phyloP scores from a whole-genome alignment of 2,888 invertebrate species.

The Opisthograptis luteolata region DNA sequence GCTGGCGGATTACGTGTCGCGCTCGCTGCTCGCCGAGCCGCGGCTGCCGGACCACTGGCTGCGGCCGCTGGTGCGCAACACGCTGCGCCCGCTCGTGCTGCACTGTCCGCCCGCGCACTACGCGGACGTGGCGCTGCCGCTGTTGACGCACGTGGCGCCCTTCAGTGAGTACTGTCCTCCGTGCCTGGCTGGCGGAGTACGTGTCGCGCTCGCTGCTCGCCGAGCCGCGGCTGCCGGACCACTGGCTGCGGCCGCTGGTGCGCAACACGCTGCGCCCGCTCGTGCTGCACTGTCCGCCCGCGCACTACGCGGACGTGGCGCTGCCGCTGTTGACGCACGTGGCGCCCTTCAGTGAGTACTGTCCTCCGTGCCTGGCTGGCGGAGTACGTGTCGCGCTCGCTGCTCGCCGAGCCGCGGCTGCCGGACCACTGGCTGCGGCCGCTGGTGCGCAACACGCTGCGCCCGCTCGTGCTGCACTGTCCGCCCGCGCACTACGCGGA shows the following conservation, averaged over 20 bases:
- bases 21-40: slow-evolving; percentile 88
- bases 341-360: slow-evolving; percentile 89
- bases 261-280: slow-evolving; percentile 94
- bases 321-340: slow-evolving; percentile 91
- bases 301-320: slow-evolving; percentile 90
- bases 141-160: slow-evolving; percentile 90
- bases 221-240: slow-evolving; percentile 91
- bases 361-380: too few species aligned
- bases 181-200: too few species aligned
- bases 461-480: too few species aligned
- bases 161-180: slow-evolving; percentile 88
- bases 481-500: too few species aligned
- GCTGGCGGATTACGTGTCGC: slow-evolving; percentile 89
- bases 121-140: slow-evolving; percentile 89
- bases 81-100: slow-evolving; percentile 93
- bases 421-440: too few species aligned
- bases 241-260: slow-evolving; percentile 91
- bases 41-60: slow-evolving; percentile 93
- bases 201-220: slow-evolving; percentile 90
- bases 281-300: slow-evolving; percentile 93
- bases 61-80: slow-evolving; percentile 91
- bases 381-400: too few species aligned
- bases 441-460: too few species aligned
- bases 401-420: too few species aligned
- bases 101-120: slow-evolving; percentile 94